Evolutionary conservation across 2,888 invertebrate genomes (phyloP), one percentile per base, ranked within the genome.

Genomic region (Scaptomyza caliginosa): DNA sequence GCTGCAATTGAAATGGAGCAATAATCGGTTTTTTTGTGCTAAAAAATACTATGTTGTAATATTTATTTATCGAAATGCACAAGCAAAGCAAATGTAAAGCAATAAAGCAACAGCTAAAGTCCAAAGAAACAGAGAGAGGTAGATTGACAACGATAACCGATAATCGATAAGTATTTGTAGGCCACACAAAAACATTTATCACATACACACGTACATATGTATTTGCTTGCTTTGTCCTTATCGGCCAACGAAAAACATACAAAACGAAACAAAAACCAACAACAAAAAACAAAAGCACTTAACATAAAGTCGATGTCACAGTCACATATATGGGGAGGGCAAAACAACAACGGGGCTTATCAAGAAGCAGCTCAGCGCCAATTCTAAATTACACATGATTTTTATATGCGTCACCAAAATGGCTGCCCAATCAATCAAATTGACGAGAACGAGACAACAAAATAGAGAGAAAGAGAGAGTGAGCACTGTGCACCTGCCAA

Each of bases 361-460:
- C 57, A 64, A 57, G 26, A 64, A 57, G 26, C 43, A 36, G 51
- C 40, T 63, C 45, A 58, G 26, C 56, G 56, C 52, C 62, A 71
- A 50, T 67, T 70, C 55, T n/a, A 66, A 71, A 66, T 71, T 70
- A 60, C 67, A 60, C 51, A 66, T 60, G 51, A 66, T 56, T 72
- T 73, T 63, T 43, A 63, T 67, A 55, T 63, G 63, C 57, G 74
- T 73, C 74, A 58, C 23, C 68, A 78, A 75, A 70, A 74, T 77
- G 81, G 74, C 78, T 57, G 84, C 66, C 81, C 79, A 84, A 84
- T 79, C 79, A 75, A 74, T 75, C 65, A 72, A 79, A 58, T 50
- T 60, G 65, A 66, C 67, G 46, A 64, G 63, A 63, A 56, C 21
- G 43, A 54, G 55, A 46, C 30, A 32, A 51, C 40, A 49, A 46